A percentile compares a stretch with the other conserved stretches of the same genome.
Evolutionary conservation across 2,797 vertebrate species (phyloP).

Genomic region (Masticophis lateralis): DNA sequence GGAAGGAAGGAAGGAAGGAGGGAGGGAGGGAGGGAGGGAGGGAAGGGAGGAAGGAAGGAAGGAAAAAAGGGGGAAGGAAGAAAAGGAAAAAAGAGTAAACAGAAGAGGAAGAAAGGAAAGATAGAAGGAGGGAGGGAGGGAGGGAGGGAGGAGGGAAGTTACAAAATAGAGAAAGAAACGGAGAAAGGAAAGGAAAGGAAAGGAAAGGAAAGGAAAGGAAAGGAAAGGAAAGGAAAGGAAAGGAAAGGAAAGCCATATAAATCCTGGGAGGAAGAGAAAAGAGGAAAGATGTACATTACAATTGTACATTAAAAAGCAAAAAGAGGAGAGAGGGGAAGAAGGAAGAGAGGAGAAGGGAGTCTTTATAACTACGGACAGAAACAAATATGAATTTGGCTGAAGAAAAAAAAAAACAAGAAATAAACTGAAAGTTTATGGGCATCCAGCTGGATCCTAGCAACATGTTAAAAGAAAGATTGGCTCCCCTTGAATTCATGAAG

Average conservation of each 20-base stretch:
- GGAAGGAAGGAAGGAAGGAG: neutral
- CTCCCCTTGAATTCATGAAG: neutral
- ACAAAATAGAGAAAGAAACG: too few relatives aligned
- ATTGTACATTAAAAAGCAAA: neutral
- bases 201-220: accelerated
- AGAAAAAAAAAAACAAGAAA: too few relatives aligned
- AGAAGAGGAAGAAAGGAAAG: too few relatives aligned
- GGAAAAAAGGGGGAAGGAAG: too few relatives aligned
- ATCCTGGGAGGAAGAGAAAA: neutral
- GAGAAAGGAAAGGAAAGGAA: too few relatives aligned
- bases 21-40: too few relatives aligned
- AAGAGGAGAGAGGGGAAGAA: neutral
- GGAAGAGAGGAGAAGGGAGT: neutral
- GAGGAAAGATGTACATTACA: neutral
- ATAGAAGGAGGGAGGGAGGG: accelerated
- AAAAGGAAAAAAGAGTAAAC: neutral
- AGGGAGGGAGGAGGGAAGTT: too few relatives aligned
- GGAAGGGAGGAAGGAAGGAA: too few relatives aligned
- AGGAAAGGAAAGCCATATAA: neutral
- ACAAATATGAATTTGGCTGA: too few relatives aligned
- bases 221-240: too few relatives aligned
- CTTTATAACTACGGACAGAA: neutral
- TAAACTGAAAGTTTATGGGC: neutral
- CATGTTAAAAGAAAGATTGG: neutral
- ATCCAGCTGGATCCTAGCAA: neutral